phyloP scores from a whole-genome alignment of 2,113 vertebrate genomes.

The Oreochromis spilurus region DNA sequence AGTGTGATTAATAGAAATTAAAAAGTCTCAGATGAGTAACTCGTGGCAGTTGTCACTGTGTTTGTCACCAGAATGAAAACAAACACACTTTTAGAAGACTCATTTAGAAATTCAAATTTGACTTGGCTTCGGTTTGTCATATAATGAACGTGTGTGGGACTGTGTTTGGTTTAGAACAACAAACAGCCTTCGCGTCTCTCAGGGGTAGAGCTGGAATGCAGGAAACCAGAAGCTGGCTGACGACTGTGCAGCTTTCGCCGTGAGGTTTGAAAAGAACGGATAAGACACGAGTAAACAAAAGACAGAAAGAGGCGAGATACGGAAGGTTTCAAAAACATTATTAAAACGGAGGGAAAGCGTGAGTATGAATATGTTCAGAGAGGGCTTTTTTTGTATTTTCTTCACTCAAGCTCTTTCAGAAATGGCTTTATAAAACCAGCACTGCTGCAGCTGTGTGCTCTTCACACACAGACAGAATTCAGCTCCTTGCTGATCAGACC shows the following conservation, averaged over 20 bases:
- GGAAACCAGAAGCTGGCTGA: conserved; percentile 9
- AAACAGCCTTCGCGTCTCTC: neutral
- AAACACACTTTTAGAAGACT: neutral
- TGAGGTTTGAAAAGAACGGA: neutral
- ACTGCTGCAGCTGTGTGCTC: neutral
- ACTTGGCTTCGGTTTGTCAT: neutral
- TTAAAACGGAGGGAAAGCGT: neutral
- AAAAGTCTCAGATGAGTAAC: neutral
- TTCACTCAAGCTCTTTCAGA: neutral
- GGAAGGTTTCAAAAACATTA: neutral
- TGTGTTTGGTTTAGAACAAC: neutral
- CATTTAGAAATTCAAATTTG: neutral
- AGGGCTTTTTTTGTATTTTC: neutral
- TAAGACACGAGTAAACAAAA: neutral
- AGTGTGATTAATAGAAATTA: neutral
- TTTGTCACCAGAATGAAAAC: neutral
- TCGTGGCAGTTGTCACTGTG: neutral
- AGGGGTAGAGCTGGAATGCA: conserved; percentile 22
- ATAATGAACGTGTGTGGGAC: neutral
- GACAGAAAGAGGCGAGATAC: neutral
- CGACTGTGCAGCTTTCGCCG: neutral
- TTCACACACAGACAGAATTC: neutral
- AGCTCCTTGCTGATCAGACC: neutral
- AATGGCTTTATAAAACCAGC: neutral
- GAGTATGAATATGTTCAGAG: neutral